Evolutionary conservation across 2,113 vertebrate genomes (phyloP).

Genomic region (Xyrauchen texanus): DNA sequence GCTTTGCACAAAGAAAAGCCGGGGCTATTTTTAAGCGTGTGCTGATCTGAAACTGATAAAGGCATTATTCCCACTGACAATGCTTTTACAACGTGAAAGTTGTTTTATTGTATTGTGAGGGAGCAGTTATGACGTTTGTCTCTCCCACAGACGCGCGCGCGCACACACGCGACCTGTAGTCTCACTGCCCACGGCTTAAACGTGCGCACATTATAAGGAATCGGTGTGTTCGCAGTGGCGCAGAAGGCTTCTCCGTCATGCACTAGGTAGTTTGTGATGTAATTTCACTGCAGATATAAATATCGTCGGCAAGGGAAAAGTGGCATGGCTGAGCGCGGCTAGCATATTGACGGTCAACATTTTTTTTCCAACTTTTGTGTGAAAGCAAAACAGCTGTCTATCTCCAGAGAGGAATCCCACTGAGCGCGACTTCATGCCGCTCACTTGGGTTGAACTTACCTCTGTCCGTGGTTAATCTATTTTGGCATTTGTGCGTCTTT

Average conservation of each 20-base stretch:
- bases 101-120: not conserved
- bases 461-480: slow-evolving; percentile 55
- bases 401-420: slow-evolving; percentile 47
- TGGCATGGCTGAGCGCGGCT: slow-evolving; percentile 81
- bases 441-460: slow-evolving; percentile 64
- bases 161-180: slow-evolving; percentile 37
- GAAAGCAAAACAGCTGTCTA: slow-evolving; percentile 70
- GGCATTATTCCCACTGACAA: slow-evolving; percentile 50
- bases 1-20: slow-evolving; percentile 64
- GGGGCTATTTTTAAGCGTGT: not conserved
- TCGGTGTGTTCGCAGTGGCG: slow-evolving; percentile 59
- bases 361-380: slow-evolving; percentile 67
- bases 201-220: slow-evolving; percentile 44
- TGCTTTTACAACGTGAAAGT: slow-evolving; percentile 44
- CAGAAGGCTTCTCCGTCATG: slow-evolving; percentile 70
- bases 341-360: slow-evolving; percentile 68
- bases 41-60: not conserved
- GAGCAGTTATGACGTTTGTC: slow-evolving; percentile 19
- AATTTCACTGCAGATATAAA: slow-evolving; percentile 87
- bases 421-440: slow-evolving; percentile 72
- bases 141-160: slow-evolving; percentile 32
- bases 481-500: slow-evolving; percentile 60
- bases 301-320: slow-evolving; percentile 74
- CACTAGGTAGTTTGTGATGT: slow-evolving; percentile 82
- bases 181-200: slow-evolving; percentile 38